Evolutionary conservation across 2,797 vertebrate species (phyloP), one percentile per base, ranked within the genome.

Genomic region (Melanitta fusca): DNA sequence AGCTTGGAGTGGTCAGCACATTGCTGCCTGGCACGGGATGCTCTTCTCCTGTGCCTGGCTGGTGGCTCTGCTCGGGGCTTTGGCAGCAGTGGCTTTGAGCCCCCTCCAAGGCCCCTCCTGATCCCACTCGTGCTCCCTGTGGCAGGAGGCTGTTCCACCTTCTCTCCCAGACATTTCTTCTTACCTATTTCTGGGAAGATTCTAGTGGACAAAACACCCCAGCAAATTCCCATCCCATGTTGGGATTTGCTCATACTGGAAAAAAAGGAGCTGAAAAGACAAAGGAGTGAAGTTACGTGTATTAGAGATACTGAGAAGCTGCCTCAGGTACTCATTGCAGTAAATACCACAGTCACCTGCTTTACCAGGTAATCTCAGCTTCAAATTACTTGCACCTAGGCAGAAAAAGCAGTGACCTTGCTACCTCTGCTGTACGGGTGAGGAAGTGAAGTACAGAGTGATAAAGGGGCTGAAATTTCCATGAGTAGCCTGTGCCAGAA

Each of bases 241-340:
- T 47, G 36, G 43, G 72, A 28, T 89, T 87, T 75, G 12, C 2
- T 85, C 5, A 13, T 64, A n/a, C 19, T 13, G 45, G 74, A 69
- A 72, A 70, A 91, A 85, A 91, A 85, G 22, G n/a, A 68, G n/a
- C 54, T 64, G 49, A 53, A 73, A 80, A 11, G 27, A 69, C 21
- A 45, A 39, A 57, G 71, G 74, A 28, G 71, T 82, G 24, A 69
- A 60, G 32, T 68, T 56, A 4, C 69, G 69, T 65, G 45, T 65
- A 13, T 54, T 24, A 72, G 45, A 0, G 0, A 13, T 3, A 11
- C 27, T 11, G 10, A 64, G 80, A 72, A 80, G 25, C 80, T 81
- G 43, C 51, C 56, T 39, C 34, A 41, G 32, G 38, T 5, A 17
- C 15, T 61, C 2, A 0, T 15, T 38, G 34, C 30, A 80, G 43